phyloP scores from a whole-genome alignment of 2,797 vertebrate genomes.

The Zalophus californianus region DNA sequence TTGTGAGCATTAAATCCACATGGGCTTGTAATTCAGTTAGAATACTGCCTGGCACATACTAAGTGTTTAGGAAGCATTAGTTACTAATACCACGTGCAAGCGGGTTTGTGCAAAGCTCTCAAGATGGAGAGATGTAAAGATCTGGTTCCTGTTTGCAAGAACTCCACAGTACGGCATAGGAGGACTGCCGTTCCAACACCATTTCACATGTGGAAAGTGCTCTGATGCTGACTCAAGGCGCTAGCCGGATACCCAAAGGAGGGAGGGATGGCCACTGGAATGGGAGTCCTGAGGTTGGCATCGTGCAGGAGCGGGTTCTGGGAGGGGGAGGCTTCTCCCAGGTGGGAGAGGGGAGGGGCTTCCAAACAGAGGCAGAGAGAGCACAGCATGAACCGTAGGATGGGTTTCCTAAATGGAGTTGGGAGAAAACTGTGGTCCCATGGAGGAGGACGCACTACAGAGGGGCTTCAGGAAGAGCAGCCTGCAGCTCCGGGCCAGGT shows the following conservation, averaged over 20 bases:
- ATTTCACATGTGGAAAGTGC: not conserved
- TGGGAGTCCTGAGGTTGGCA: not conserved
- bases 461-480: not conserved
- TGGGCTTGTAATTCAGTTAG: not conserved
- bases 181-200: not conserved
- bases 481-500: not conserved
- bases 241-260: not conserved
- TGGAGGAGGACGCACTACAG: not conserved
- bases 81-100: not conserved
- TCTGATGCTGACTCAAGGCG: too few relatives aligned
- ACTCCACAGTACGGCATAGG: not conserved
- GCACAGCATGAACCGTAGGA: not conserved
- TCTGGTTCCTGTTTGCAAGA: not conserved
- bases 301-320: fast-evolving
- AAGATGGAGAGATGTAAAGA: not conserved
- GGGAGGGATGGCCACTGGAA: not conserved
- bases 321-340: not conserved
- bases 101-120: not conserved
- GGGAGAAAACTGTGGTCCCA: not conserved
- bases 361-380: not conserved
- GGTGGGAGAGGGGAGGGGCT: not conserved
- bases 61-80: not conserved
- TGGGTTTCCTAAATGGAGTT: not conserved
- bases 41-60: not conserved
- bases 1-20: not conserved